Evolutionary conservation across 2,113 vertebrate species (phyloP), one percentile per base, ranked within the genome.

Genomic region (Saimiri boliviensis): DNA sequence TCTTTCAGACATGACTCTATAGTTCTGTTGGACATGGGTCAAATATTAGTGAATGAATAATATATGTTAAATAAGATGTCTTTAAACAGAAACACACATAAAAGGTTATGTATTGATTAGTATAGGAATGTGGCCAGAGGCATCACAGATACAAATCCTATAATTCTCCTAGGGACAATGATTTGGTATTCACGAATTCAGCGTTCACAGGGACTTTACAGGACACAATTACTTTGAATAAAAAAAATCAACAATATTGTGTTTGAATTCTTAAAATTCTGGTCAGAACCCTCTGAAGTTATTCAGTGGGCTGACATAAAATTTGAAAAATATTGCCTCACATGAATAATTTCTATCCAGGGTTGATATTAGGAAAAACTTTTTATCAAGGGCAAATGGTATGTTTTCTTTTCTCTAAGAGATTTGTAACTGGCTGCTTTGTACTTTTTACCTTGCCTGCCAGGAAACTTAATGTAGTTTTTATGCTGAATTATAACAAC

Each of bases 381-480:
- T 30, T 17, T 97, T 84, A 58, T 92, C 42, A 86, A 54, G 13
- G 63, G 45, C 14, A 86, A 68, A 40, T 47, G 21, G 4, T 52
- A 10, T 82, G 7, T 95, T 95, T 86, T 56, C 30, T 84, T 91
- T 92, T 73, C 70, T 83, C 32, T 80, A 40, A 93, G 63, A 93
- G 45, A 70, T 70, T 73, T 76, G 21, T 89, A 91, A 71, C 23
- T 86, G 82, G 42, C n/a, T 60, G 10, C 45, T 92, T 82, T 93
- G 30, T 77, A 56, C 63, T 93, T 97, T 94, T 94, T 92, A 83
- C 70, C 77, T 90, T 87, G 76, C 85, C 63, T 95, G 20, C 89
- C 37, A 94, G 93, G 89, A 94, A 89, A 90, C 54, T 80, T 91
- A 60, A 73, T 60, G 63, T 2, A 83, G 45, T 5, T 37, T 89